Base-by-base conservation (phyloP, 2,888 invertebrate genomes). In the Apomyelois bistriatella region DNA sequence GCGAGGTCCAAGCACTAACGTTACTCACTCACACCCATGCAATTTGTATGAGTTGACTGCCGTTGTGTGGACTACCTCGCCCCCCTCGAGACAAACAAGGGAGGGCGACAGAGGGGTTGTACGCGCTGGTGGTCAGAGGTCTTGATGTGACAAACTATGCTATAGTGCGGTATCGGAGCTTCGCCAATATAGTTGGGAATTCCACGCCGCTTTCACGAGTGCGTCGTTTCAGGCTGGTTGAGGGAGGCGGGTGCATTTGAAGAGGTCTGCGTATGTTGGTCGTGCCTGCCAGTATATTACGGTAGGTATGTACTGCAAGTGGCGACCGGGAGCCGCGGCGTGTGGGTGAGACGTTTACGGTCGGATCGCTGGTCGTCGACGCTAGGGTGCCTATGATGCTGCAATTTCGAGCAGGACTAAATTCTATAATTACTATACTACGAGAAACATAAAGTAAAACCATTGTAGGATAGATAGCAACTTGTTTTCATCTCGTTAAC, bases 281-380 rank as follows among this genome's bases (percentile, higher is more conserved):
- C 56, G 60, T 58, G 58, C 54, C 16, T 56, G 59, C 70, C 68
- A 74, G 79, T 80, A 79, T 79, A 81, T 82, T 81, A 76, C 70
- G 76, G 82, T 86, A 76, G 82, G 82, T 86, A 82, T 79, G 81
- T 82, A 77, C 75, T 71, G 80, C 79, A 79, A 85, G 79, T 79
- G 82, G 85, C 82, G 76, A 84, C 81, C 82, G 83, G 84, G 82
- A 76, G 85, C 74, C 82, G 81, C 82, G 78, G 82, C 81, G 84
- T 83, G 87, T 88, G 89, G 87, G 89, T 82, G 87, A 89, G 89
- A 89, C 89, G 88, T 89, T 89, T 88, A 89, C 88, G 88, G 88
- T 84, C 75, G 86, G 83, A 84, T 85, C 86, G 88, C 87, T 79
- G 85, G 84, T 79, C 85, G 86, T 80, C 85, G 82, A 76, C 79